Evolutionary conservation across 2,888 invertebrate genomes (phyloP).

Genomic region (Hirtodrosophila histrioides): DNA sequence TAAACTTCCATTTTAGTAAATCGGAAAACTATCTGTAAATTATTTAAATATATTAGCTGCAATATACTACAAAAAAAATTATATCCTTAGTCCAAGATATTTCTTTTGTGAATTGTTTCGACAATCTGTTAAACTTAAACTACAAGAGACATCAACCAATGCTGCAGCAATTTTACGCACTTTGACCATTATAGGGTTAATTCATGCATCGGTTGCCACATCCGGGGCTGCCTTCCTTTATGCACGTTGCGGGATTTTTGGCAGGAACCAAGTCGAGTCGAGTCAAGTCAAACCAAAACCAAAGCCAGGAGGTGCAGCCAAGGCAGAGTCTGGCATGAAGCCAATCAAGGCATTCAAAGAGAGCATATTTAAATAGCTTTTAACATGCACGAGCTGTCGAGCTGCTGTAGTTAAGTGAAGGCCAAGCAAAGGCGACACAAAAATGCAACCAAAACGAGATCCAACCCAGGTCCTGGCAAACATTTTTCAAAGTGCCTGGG

Average conservation of each 20-base stretch:
- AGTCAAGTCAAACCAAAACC: constrained; percentile 17
- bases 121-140: too few relatives aligned
- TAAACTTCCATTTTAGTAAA: too few relatives aligned
- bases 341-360: constrained; percentile 80
- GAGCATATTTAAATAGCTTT: constrained; percentile 80
- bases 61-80: too few relatives aligned
- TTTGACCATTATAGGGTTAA: constrained; percentile 56
- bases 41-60: too few relatives aligned
- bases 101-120: too few relatives aligned
- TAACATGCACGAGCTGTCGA: constrained; percentile 76
- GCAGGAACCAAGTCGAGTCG: constrained; percentile 24
- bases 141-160: not conserved
- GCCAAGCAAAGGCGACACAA: constrained; percentile 74
- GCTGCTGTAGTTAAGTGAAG: constrained; percentile 73
- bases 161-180: constrained; percentile 16
- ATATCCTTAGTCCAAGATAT: too few relatives aligned
- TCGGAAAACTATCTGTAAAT: too few relatives aligned
- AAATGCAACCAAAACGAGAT: constrained; percentile 58
- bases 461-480: constrained; percentile 27
- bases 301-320: constrained; percentile 26
- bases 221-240: constrained; percentile 6
- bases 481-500: constrained; percentile 57
- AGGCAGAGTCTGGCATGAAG: constrained; percentile 44
- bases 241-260: constrained; percentile 38
- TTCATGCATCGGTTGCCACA: constrained; percentile 29